Evolutionary conservation across 92 coral and sea anemone species (phyloP).

Genomic region (Pocillopora grandis): DNA sequence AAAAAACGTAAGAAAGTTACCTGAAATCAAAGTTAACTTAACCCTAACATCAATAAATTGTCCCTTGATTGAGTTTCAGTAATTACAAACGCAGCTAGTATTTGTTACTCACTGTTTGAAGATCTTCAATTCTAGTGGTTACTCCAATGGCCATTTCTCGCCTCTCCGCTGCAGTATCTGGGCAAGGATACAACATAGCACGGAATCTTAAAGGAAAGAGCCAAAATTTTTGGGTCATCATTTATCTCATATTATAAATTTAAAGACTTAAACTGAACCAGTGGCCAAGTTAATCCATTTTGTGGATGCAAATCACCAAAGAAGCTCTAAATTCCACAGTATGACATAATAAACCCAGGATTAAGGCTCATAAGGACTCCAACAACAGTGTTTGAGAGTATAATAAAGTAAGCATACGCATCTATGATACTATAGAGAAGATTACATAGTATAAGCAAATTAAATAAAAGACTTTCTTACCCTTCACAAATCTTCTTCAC

Average conservation of each 20-base stretch:
- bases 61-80: background rate
- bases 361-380: no score
- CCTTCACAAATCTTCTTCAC: constrained; percentile 99
- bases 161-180: constrained; percentile 97
- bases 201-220: constrained; percentile 71
- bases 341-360: no score
- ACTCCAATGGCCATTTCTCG: constrained; percentile 98
- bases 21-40: background rate
- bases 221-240: no score
- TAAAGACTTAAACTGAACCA: no score
- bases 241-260: no score
- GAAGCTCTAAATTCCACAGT: no score
- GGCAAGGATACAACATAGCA: constrained; percentile 96
- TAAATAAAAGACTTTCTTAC: constrained; percentile 38
- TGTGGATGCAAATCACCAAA: no score
- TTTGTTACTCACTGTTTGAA: constrained; percentile 76
- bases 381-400: no score
- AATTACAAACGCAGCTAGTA: background rate
- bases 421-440: background rate
- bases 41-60: background rate
- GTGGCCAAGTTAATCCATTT: no score
- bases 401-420: no score
- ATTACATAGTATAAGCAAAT: background rate
- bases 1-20: background rate
- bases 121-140: constrained; percentile 96